These are phyloP conservation scores for Cephus sareptanus DNA, from an alignment of 2,888 invertebrate species.

Conservation along the genomic window DNA sequence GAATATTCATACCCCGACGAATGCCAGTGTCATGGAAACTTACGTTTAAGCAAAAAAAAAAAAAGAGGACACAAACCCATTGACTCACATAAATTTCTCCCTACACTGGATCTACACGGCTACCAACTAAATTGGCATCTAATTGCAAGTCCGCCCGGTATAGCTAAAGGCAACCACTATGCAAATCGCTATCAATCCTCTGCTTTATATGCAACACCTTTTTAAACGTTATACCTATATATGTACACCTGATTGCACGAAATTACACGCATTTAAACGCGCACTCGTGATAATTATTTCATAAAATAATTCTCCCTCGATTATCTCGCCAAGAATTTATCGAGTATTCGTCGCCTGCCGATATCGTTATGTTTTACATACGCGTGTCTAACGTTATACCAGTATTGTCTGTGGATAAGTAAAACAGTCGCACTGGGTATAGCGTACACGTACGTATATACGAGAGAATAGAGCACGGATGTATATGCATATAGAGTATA, in stretches of 20 bases:
- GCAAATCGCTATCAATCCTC: constrained; percentile 34
- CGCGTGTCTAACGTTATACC: neutral
- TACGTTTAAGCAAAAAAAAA: neutral
- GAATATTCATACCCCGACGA: neutral
- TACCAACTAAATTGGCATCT: neutral
- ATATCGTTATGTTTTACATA: neutral
- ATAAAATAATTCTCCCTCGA: neutral
- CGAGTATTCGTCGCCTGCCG: neutral
- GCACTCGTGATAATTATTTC: neutral
- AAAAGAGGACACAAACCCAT: neutral
- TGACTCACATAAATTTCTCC: neutral
- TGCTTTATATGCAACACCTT: constrained; percentile 22
- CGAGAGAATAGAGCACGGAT: neutral
- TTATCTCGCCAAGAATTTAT: neutral
- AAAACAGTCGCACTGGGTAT: neutral
- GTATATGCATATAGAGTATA: neutral
- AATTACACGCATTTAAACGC: neutral
- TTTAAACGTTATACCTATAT: neutral
- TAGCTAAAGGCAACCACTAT: constrained; percentile 28
- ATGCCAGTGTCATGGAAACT: neutral
- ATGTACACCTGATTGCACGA: neutral
- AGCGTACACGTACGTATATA: neutral
- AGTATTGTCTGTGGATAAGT: neutral
- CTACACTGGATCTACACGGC: neutral
- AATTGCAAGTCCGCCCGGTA: constrained; percentile 5